Evolutionary conservation across 2,797 vertebrate genomes (phyloP).

Genomic region (Neomorphus geoffroyi): DNA sequence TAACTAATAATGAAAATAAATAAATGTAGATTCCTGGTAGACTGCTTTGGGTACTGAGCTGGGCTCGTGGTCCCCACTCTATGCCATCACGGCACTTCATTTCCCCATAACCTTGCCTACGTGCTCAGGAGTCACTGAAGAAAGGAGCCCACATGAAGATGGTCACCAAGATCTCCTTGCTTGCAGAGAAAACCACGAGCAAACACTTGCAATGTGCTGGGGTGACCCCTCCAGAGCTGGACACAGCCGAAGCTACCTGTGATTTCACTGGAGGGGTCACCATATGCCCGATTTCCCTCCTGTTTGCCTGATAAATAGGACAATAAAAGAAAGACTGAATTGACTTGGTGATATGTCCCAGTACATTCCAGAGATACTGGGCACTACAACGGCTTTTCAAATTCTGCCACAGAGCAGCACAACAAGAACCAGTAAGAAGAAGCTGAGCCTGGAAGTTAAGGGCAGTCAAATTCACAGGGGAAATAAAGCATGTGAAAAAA

Average conservation of each 20-base stretch:
- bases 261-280: neutral
- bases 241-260: neutral
- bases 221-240: neutral
- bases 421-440: slow-evolving; percentile 23
- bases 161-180: neutral
- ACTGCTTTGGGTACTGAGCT: neutral
- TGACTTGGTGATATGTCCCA: neutral
- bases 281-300: rapidly evolving
- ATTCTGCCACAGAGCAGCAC: neutral
- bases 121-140: neutral
- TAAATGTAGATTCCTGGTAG: neutral
- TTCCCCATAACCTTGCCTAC: neutral
- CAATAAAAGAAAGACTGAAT: neutral
- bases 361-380: neutral
- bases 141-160: neutral
- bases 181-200: neutral
- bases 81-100: neutral
- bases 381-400: neutral
- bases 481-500: neutral
- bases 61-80: neutral
- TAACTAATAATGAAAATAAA: neutral
- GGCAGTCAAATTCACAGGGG: neutral
- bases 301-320: neutral
- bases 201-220: neutral
- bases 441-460: slow-evolving; percentile 29